Base-by-base conservation (phyloP, 2,797 vertebrate species). In the Sorex maritimensis region DNA sequence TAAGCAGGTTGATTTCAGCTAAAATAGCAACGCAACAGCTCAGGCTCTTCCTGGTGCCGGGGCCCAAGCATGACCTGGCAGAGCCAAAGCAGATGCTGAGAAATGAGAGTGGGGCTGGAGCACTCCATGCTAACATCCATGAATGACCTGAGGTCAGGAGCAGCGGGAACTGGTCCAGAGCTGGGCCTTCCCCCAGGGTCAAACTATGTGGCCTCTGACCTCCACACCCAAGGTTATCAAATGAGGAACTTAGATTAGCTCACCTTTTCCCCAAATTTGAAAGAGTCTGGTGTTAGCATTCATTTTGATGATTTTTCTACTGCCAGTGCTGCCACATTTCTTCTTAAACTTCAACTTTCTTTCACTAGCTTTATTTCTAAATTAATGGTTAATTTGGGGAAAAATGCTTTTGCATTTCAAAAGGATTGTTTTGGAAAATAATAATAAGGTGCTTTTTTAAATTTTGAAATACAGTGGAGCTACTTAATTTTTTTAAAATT, bases 231-330 rank as follows among this genome's bases (percentile, higher is more conserved):
- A 44, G 52, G 52, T 61, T 19, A 3, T 75, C 44, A 87, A 93
- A 71, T 75, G 67, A 68, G 38, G 13, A 72, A 6, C 30, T 82
- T 17, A 79, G 21, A 23, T 87, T 61, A 83, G 61, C 69, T 21
- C 58, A 63, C 10, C 3, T 65, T 46, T 46, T 77, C 67, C 41
- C 23, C 41, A 77, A 73, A 11, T 89, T 34, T 44, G 11, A 46
- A 88, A 77, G 24, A 58, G 55, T 17, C 55, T n/a, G 23, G 17
- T 84, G 69, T 84, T 67, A 67, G 79, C 79, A 41, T 46, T 86
- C n/a, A 52, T 72, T 61, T 92, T 67, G 30, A 10, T 8, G 38
- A 3, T 79, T 58, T 26, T n/a, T 61, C 17, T 52, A 81, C 67
- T 77, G 26, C 21, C 15, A 14, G 15, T 17, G 19, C 24, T 92